Conservation (phyloP, 2,888 invertebrate species). For the Formica aserva region DNA sequence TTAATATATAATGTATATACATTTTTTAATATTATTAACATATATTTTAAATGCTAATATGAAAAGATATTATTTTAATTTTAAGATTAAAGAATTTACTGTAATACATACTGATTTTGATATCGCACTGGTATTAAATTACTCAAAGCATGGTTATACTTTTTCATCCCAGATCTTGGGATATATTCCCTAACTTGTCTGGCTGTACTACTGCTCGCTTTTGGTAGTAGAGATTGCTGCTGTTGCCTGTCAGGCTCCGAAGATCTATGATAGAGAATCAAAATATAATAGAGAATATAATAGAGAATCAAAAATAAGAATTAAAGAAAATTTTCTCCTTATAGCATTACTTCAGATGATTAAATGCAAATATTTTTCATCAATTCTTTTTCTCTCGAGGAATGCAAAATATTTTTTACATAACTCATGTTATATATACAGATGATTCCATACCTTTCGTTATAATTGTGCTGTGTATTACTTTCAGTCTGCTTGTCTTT, state of each 20-base stretch:
- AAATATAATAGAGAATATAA: background rate
- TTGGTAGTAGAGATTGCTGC: slow-evolving; percentile 67
- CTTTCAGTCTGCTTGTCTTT: slow-evolving; percentile 31
- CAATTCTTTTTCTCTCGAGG: background rate
- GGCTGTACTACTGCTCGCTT: slow-evolving; percentile 53
- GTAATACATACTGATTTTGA: slow-evolving; percentile 71
- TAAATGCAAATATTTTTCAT: background rate
- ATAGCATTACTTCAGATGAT: background rate
- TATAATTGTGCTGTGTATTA: slow-evolving; percentile 5
- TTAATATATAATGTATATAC: background rate
- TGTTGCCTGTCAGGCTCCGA: slow-evolving; percentile 28
- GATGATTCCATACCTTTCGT: slow-evolving; percentile 53
- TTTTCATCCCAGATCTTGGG: slow-evolving; percentile 69
- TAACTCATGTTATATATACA: background rate
- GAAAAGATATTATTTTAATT: background rate
- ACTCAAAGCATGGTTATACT: slow-evolving; percentile 78
- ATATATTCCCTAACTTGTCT: slow-evolving; percentile 69
- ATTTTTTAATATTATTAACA: background rate
- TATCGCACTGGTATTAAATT: slow-evolving; percentile 81
- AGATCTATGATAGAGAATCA: background rate
- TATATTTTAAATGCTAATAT: background rate
- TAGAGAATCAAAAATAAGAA: background rate
- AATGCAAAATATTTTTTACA: background rate
- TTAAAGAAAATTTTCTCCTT: background rate
- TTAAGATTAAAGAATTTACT: background rate